phyloP scores from a whole-genome alignment of 1,140 invertebrate species.

The Drosophila pectinifera region DNA sequence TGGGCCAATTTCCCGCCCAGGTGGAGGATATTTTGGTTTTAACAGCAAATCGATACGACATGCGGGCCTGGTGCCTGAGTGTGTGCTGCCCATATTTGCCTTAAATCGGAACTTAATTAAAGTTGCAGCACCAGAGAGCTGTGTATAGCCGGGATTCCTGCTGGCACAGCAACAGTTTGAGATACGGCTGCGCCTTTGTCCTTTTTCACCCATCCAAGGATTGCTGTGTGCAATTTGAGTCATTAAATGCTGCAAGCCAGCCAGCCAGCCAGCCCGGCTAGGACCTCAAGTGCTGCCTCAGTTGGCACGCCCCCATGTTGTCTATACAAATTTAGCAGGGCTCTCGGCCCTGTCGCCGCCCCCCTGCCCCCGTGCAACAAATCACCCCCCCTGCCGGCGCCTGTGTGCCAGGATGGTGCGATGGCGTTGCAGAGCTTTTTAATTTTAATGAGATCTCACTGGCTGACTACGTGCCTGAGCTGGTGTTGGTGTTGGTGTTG shows the following conservation, averaged over 20 bases:
- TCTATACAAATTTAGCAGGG: constrained; percentile 48
- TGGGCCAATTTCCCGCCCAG: constrained; percentile 12
- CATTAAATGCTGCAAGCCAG: constrained; percentile 68
- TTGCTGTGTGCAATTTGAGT: constrained; percentile 67
- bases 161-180: constrained; percentile 21
- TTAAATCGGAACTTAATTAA: constrained; percentile 72
- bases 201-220: constrained; percentile 33
- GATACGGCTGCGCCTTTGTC: constrained; percentile 41
- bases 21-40: constrained; percentile 21
- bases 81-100: constrained; percentile 15
- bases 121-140: constrained; percentile 35
- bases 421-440: constrained; percentile 68
- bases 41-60: constrained; percentile 12
- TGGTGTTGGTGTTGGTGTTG: constrained; percentile 22
- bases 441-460: constrained; percentile 82
- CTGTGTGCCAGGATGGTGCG: constrained; percentile 14
- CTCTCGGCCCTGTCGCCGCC: constrained; percentile 5
- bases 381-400: constrained; percentile 20
- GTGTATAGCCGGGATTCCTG: constrained; percentile 12
- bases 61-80: not conserved
- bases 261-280: constrained; percentile 5
- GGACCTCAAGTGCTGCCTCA: constrained; percentile 64
- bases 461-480: constrained; percentile 65
- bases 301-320: constrained; percentile 54
- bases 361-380: constrained; percentile 12